Evolutionary conservation across 2,113 vertebrate genomes (phyloP).

Genomic region (Strix uralensis): DNA sequence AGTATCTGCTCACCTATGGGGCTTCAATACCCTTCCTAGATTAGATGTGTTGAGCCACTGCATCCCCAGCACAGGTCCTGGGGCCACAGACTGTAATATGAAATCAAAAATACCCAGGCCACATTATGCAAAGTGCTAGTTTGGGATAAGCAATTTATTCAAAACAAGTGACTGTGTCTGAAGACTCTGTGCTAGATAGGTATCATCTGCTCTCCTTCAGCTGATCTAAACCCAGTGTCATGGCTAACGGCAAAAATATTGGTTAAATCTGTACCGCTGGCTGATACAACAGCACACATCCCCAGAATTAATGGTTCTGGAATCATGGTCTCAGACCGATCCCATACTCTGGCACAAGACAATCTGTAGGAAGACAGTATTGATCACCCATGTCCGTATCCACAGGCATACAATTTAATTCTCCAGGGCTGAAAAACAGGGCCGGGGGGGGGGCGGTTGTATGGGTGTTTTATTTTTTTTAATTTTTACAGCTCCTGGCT

Average conservation of each 20-base stretch:
- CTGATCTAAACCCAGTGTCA: neutral
- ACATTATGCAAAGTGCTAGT: neutral
- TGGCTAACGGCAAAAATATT: neutral
- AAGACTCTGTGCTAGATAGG: neutral
- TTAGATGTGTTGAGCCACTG: neutral
- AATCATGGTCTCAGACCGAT: rapidly evolving
- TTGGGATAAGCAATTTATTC: neutral
- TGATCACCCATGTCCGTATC: neutral
- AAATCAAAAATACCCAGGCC: neutral
- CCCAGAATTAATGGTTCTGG: neutral
- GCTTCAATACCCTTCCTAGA: neutral
- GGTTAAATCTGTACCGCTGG: neutral
- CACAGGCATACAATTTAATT: neutral
- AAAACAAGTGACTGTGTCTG: neutral
- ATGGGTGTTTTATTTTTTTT: neutral
- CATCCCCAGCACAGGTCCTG: neutral
- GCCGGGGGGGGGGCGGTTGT: neutral
- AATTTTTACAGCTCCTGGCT: neutral
- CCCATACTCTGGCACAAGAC: neutral
- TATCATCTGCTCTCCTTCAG: neutral
- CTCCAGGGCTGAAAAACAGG: neutral
- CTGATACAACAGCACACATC: neutral
- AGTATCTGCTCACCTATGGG: neutral
- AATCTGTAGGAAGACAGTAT: neutral
- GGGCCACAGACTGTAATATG: neutral